These are phyloP conservation scores for Colostygia pectinataria DNA, from an alignment of 2,888 invertebrate species.

Conservation along the genomic window DNA sequence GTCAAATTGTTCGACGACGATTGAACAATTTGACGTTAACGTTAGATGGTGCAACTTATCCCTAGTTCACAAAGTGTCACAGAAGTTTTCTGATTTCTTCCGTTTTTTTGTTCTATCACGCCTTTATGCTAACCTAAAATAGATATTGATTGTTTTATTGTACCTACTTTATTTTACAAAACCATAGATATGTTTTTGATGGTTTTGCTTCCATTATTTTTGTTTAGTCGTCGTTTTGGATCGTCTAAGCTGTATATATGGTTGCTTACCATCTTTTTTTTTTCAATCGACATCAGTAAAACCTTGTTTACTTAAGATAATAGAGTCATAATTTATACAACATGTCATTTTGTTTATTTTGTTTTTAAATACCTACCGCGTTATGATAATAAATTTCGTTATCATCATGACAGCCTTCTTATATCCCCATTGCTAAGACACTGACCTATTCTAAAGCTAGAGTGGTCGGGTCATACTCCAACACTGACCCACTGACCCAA, in stretches of 20 bases:
- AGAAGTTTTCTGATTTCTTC: constrained; percentile 37
- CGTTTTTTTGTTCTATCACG: too few relatives aligned
- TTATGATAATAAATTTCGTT: constrained; percentile 15
- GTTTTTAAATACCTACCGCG: constrained; percentile 10
- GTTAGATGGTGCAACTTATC: too few relatives aligned
- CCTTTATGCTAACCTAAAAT: too few relatives aligned
- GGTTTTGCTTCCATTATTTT: constrained; percentile 6
- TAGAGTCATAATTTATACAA: constrained; percentile 31
- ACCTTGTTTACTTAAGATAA: constrained; percentile 21
- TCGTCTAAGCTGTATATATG: constrained; percentile 26
- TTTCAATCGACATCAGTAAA: constrained; percentile 9
- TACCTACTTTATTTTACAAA: constrained; percentile 26
- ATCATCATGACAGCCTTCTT: too few relatives aligned
- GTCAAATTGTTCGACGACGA: too few relatives aligned
- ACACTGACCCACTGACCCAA: too few relatives aligned
- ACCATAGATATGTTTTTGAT: background rate
- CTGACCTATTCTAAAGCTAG: too few relatives aligned
- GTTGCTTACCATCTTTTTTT: constrained; percentile 12
- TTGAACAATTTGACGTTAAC: too few relatives aligned
- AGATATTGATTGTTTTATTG: too few relatives aligned
- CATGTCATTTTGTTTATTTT: constrained; percentile 10
- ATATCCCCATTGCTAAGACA: too few relatives aligned
- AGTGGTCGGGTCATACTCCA: too few relatives aligned
- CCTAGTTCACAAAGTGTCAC: too few relatives aligned
- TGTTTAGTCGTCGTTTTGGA: constrained; percentile 27